These are phyloP conservation scores for mouse (Mus musculus) DNA, from an alignment of 2,113 vertebrate genomes.

Conservation along the genomic window DNA sequence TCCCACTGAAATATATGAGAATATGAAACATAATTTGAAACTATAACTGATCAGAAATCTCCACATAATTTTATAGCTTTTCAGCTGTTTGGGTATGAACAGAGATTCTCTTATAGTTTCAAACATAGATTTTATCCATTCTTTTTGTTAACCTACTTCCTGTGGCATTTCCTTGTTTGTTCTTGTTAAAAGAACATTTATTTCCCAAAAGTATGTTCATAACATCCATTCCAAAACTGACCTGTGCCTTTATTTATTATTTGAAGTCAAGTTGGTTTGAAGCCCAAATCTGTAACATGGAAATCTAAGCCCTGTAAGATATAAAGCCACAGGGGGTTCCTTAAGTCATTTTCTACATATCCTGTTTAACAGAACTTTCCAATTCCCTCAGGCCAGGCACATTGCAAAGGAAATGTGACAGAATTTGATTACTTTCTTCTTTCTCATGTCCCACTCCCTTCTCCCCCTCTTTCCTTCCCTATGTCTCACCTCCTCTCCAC, in stretches of 20 bases:
- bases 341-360: not conserved
- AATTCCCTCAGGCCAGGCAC: not conserved
- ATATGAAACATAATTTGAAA: slow-evolving; percentile 21
- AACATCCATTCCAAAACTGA: not conserved
- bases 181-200: not conserved
- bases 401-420: not conserved
- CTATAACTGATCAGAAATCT: not conserved
- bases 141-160: not conserved
- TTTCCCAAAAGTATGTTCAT: not conserved
- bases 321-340: not conserved
- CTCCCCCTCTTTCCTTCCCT: not conserved
- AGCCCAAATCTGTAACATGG: not conserved
- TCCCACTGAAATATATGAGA: not conserved
- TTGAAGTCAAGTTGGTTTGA: slow-evolving; percentile 19
- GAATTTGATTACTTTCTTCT: not conserved
- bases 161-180: not conserved
- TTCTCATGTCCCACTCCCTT: too few relatives aligned
- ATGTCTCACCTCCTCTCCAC: not conserved
- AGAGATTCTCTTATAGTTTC: not conserved
- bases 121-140: not conserved
- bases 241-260: not conserved
- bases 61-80: slow-evolving; percentile 20
- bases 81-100: slow-evolving; percentile 4
- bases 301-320: not conserved
- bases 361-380: not conserved